Evolutionary conservation across 2,797 vertebrate genomes (phyloP).

Genomic region (Rhynchotus rufescens): DNA sequence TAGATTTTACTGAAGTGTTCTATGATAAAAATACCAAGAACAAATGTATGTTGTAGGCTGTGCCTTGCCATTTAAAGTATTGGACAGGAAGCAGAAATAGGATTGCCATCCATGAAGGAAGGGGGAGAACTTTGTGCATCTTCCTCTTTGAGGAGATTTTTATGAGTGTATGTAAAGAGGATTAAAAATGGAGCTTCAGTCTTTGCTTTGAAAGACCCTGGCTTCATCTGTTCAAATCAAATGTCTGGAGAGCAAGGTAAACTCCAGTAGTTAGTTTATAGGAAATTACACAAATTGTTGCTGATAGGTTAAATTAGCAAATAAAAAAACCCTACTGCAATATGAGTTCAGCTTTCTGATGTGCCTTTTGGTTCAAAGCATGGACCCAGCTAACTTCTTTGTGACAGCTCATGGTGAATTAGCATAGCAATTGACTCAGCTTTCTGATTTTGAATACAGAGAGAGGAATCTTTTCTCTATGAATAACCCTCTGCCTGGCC

Average conservation of each 20-base stretch:
- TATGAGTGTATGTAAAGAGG: background rate
- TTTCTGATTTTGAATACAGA: conserved; percentile 27
- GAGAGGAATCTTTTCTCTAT: background rate
- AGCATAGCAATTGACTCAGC: background rate
- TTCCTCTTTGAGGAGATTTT: conserved; percentile 18
- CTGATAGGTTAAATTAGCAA: background rate
- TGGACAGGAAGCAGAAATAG: background rate
- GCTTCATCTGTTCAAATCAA: background rate
- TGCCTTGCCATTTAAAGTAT: background rate
- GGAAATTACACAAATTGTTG: background rate
- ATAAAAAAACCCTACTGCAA: background rate
- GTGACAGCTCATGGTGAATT: background rate
- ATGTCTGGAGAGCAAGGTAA: background rate
- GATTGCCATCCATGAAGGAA: background rate
- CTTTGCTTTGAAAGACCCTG: background rate
- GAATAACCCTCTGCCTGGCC: background rate
- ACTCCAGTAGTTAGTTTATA: background rate
- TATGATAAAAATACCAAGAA: background rate
- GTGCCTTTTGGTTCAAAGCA: background rate
- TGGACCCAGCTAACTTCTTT: background rate
- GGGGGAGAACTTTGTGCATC: background rate
- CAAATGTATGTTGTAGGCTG: accelerated
- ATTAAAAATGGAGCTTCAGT: background rate
- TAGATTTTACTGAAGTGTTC: background rate
- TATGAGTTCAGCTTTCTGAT: background rate